These are phyloP conservation scores for Calosoma granatense DNA, from an alignment of 1,140 invertebrate genomes.

Conservation along the genomic window DNA sequence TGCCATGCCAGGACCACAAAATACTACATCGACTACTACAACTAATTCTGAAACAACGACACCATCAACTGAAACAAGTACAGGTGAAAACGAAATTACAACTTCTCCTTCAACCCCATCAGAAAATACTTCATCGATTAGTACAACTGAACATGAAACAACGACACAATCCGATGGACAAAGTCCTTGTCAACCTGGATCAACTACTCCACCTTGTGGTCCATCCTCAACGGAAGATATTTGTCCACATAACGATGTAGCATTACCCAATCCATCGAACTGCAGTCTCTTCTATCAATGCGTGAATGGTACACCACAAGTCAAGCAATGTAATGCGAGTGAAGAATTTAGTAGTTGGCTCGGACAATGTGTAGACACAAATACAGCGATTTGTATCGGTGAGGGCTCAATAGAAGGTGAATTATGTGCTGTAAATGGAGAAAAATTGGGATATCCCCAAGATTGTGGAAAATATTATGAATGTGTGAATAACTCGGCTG, in stretches of 20 bases:
- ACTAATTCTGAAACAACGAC: neutral
- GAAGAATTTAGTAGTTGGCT: neutral
- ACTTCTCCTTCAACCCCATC: neutral
- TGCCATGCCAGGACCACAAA: neutral
- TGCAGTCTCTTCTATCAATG: neutral
- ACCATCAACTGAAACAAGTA: neutral
- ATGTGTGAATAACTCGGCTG: neutral
- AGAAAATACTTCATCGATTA: neutral
- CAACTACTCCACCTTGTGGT: neutral
- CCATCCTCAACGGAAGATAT: neutral
- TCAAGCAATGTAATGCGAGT: neutral
- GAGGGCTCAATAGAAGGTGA: neutral
- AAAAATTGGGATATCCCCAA: neutral
- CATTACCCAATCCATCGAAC: neutral
- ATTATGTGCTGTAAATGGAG: neutral
- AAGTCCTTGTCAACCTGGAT: neutral
- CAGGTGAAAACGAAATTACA: neutral
- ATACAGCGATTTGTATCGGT: neutral
- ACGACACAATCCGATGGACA: neutral
- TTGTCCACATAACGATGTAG: neutral
- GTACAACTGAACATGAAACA: neutral
- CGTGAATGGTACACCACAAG: neutral
- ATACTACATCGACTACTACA: neutral
- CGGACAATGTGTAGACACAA: neutral
- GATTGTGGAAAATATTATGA: neutral